Percentiles rank a stretch among this genome's conserved stretches.
These are phyloP conservation scores for Alectura lathami DNA, from an alignment of 2,113 vertebrate genomes.

Conservation along the genomic window DNA sequence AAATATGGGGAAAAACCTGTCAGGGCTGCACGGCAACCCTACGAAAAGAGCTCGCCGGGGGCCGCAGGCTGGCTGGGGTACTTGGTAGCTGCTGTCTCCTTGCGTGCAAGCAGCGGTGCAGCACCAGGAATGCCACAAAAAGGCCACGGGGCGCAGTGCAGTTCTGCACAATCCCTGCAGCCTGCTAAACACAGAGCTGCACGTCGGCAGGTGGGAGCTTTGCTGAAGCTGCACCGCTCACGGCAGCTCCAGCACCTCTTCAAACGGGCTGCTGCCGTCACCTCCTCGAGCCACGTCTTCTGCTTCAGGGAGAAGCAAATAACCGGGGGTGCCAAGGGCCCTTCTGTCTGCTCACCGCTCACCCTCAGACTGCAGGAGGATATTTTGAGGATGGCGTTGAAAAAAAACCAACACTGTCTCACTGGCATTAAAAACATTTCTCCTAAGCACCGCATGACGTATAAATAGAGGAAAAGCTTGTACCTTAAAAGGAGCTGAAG, in stretches of 20 bases:
- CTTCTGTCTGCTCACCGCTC: not conserved
- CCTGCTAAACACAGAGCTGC: not conserved
- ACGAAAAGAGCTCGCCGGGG: not conserved
- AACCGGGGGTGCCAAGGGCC: not conserved
- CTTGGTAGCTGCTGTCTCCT: not conserved
- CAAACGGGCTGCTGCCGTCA: not conserved
- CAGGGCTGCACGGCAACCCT: not conserved
- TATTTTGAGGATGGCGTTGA: not conserved
- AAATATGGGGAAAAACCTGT: not conserved
- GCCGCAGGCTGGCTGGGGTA: not conserved
- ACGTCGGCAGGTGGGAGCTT: not conserved
- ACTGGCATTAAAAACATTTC: not conserved
- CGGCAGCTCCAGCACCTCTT: not conserved
- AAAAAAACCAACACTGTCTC: not conserved
- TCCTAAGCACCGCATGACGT: not conserved
- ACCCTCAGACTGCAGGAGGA: not conserved
- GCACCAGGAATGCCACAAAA: not conserved
- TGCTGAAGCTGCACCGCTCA: not conserved
- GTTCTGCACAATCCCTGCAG: not conserved
- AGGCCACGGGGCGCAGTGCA: not conserved
- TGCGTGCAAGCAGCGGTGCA: rapidly evolving
- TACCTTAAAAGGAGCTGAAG: not conserved
- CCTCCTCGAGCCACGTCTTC: not conserved
- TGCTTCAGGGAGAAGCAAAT: not conserved
- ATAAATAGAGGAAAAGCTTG: not conserved